These are phyloP conservation scores for Trematomus bernacchii DNA, from an alignment of 2,797 vertebrate genomes.

Conservation along the genomic window DNA sequence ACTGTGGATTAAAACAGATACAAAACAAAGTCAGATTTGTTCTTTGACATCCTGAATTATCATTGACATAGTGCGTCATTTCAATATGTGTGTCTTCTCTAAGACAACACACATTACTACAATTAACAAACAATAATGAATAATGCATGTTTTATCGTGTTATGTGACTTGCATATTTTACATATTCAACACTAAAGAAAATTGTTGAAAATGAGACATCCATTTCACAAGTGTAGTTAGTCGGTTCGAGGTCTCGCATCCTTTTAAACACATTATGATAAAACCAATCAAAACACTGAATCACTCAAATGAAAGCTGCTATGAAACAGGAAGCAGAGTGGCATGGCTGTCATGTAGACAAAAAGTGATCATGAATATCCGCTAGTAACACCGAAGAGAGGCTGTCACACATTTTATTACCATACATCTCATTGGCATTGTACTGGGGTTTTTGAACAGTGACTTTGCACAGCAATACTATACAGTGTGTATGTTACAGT, in stretches of 20 bases:
- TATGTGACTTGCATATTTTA: background rate
- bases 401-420: background rate
- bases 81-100: background rate
- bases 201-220: background rate
- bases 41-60: background rate
- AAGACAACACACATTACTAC: background rate
- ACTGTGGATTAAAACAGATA: background rate
- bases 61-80: background rate
- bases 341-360: background rate
- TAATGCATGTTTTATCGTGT: background rate
- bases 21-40: background rate
- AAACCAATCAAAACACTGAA: background rate
- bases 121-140: background rate
- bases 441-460: background rate
- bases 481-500: conserved; percentile 1
- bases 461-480: background rate
- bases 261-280: background rate
- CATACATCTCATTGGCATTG: background rate
- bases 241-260: background rate
- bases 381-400: background rate
- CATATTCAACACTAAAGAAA: background rate
- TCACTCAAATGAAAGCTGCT: background rate
- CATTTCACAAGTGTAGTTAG: background rate
- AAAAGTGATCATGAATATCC: background rate
- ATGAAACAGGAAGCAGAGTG: background rate